Base-by-base conservation (phyloP, 1,140 invertebrate genomes). In the Sitophilus oryzae region DNA sequence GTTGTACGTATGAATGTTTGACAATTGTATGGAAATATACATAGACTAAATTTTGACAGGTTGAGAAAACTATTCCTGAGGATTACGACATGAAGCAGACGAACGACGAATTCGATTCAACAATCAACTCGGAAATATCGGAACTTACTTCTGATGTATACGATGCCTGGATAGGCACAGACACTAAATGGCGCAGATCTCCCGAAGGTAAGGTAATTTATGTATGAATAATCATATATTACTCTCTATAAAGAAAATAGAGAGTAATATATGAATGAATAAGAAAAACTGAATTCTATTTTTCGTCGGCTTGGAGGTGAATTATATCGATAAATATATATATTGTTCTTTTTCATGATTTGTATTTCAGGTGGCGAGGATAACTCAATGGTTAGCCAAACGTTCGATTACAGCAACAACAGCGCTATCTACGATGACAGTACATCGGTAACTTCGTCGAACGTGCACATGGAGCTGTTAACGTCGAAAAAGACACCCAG, bases 181-280 rank as follows among this genome's bases (percentile, higher is more conserved):
- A 79, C 66, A 76, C 77, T 0, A 80, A 77, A 59, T 81, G 77
- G 75, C 67, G 80, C 48, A 71, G 79, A 51, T 82, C 79, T 63
- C 80, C 80, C 0, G 80, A 82, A 67, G 81, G 79, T 66, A 41
- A 38, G 30, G 6, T 30, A 21, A 38, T 46, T 53, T 34, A 18
- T 19, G 15, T 18, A 25, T 45, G 15, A 45, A 10, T n/a, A 16
- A 1, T 2, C 14, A 42, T 19, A n/a, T 15, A 16, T 50, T 41
- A 34, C n/a, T n/a, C n/a, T n/a, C n/a, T n/a, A n/a, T n/a, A n/a
- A n/a, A n/a, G n/a, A n/a, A n/a, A n/a, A n/a, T n/a, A n/a, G n/a
- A n/a, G n/a, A n/a, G n/a, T n/a, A n/a, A n/a, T n/a, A n/a, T n/a
- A n/a, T n/a, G n/a, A n/a, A n/a, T n/a, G n/a, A n/a, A n/a, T n/a